phyloP scores from a whole-genome alignment of 2,113 vertebrate species.

The Alectura lathami region DNA sequence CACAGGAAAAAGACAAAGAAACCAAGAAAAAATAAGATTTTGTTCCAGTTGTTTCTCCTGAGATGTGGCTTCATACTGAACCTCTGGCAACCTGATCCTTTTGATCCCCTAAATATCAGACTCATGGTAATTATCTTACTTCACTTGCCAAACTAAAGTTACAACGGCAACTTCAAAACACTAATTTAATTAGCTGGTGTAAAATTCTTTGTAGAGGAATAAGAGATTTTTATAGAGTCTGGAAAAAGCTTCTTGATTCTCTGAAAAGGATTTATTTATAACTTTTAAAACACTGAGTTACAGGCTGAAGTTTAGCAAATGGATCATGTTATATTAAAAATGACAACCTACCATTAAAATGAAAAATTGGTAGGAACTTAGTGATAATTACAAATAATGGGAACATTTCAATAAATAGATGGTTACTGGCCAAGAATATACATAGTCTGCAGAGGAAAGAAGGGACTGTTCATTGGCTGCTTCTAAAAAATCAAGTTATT shows the following conservation, averaged over 20 bases:
- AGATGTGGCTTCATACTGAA: not conserved
- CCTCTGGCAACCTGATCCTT: not conserved
- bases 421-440: slow-evolving; percentile 63
- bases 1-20: not conserved
- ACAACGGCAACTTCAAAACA: not conserved
- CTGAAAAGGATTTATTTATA: slow-evolving; percentile 64
- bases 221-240: slow-evolving; percentile 27
- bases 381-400: slow-evolving; percentile 68
- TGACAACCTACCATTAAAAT: slow-evolving; percentile 67
- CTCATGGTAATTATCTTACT: not conserved
- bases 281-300: not conserved
- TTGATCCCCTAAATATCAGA: not conserved
- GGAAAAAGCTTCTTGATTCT: not conserved
- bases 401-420: slow-evolving; percentile 58
- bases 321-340: slow-evolving; percentile 64
- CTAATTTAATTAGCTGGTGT: slow-evolving; percentile 18
- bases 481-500: slow-evolving; percentile 42
- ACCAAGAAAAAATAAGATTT: not conserved
- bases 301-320: slow-evolving; percentile 52
- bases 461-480: slow-evolving; percentile 30
- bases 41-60: not conserved
- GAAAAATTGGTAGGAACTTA: slow-evolving; percentile 62
- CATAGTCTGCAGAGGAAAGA: slow-evolving; percentile 55
- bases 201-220: slow-evolving; percentile 9
- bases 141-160: slow-evolving; percentile 3